Percentiles rank a stretch among this genome's conserved stretches.
phyloP scores from a whole-genome alignment of 2,113 vertebrate species.

The Peromyscus polionotus region DNA sequence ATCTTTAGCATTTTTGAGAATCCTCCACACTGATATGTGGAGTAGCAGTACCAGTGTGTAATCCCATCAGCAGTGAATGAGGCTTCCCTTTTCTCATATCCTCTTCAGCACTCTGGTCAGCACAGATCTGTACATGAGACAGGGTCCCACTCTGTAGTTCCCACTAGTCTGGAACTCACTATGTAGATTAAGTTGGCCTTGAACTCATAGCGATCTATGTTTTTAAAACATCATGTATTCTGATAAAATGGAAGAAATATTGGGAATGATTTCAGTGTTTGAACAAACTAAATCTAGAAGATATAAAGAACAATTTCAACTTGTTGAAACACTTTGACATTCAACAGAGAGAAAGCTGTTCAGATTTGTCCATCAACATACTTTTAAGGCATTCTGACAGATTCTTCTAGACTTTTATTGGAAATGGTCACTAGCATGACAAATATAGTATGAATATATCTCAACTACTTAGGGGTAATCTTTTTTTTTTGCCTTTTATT shows the following conservation, averaged over 20 bases:
- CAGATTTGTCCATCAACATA: conserved; percentile 10
- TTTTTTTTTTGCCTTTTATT: background rate
- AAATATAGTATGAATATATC: conserved; percentile 45
- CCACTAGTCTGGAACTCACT: background rate
- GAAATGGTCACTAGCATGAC: conserved; percentile 39
- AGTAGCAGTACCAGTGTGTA: background rate
- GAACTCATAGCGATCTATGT: background rate
- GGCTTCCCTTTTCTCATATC: background rate
- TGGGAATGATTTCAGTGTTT: conserved; percentile 25
- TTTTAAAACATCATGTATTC: background rate
- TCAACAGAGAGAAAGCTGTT: conserved; percentile 13
- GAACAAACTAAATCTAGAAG: conserved; percentile 3
- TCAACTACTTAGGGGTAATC: conserved; percentile 38
- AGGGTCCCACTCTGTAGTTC: background rate
- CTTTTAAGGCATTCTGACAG: conserved; percentile 46
- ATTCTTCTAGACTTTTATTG: conserved; percentile 44
- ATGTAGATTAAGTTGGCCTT: background rate
- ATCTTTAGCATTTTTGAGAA: background rate
- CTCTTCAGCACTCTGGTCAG: background rate
- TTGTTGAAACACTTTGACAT: conserved; percentile 27
- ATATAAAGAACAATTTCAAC: conserved; percentile 32
- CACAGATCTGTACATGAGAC: background rate
- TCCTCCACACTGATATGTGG: background rate
- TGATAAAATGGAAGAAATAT: conserved; percentile 38
- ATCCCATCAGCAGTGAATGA: background rate